These are phyloP conservation scores for Pelodytes ibericus DNA, from an alignment of 2,797 vertebrate species.

Conservation along the genomic window DNA sequence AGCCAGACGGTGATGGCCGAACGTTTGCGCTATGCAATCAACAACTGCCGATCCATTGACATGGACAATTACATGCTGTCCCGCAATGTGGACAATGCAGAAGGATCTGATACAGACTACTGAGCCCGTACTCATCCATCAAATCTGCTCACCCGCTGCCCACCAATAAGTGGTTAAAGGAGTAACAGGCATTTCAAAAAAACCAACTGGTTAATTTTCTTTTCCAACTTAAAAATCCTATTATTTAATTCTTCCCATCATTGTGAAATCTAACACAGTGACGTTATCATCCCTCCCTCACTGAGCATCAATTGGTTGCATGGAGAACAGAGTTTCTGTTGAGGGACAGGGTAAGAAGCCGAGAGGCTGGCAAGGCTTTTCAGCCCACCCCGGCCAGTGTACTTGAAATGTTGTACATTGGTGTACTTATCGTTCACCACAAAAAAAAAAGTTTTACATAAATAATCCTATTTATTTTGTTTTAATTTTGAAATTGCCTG, in stretches of 20 bases:
- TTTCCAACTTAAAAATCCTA: constrained; percentile 25
- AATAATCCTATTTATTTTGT: constrained; percentile 98
- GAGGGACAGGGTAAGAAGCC: constrained; percentile 21
- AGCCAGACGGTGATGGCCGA: constrained; percentile 82
- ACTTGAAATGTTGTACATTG: constrained; percentile 89
- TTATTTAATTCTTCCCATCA: constrained; percentile 76
- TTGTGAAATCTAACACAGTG: constrained; percentile 77
- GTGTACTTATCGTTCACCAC: constrained; percentile 97
- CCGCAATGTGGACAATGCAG: constrained; percentile 80
- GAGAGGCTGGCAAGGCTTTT: constrained; percentile 80
- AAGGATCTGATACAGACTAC: constrained; percentile 84
- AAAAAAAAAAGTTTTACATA: constrained; percentile 93
- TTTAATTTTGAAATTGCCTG: constrained; percentile 90
- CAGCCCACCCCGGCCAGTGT: constrained; percentile 69
- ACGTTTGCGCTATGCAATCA: constrained; percentile 84
- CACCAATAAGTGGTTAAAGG: neutral
- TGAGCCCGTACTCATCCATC: constrained; percentile 60
- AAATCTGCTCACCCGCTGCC: neutral
- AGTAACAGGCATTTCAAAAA: constrained; percentile 39
- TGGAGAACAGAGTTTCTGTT: constrained; percentile 75
- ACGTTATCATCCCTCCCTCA: constrained; percentile 68
- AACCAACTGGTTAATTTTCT: constrained; percentile 12
- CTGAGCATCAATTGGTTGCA: constrained; percentile 83
- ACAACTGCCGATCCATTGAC: constrained; percentile 84
- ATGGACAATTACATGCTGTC: constrained; percentile 88